Evolutionary conservation across 1,140 invertebrate species (phyloP).

Genomic region (Papilio machaon): DNA sequence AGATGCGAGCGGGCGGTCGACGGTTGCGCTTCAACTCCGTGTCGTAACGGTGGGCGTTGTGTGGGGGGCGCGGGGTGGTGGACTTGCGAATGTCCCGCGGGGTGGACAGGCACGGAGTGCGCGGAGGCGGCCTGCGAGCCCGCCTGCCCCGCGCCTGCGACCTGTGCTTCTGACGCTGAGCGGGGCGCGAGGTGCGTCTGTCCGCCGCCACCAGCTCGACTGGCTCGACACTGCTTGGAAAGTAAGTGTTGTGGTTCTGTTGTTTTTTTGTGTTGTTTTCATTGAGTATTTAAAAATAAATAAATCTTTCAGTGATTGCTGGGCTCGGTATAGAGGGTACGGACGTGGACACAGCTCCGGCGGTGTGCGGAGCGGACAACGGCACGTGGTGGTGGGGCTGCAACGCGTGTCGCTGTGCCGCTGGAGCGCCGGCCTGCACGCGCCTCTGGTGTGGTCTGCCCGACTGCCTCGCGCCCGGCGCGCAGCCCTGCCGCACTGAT

Average conservation of each 20-base stretch:
- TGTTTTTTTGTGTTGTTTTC: neutral
- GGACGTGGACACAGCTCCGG: slow-evolving; percentile 58
- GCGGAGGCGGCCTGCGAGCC: slow-evolving; percentile 85
- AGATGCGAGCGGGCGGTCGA: slow-evolving; percentile 26
- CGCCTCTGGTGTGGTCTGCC: slow-evolving; percentile 92
- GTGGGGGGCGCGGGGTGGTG: slow-evolving; percentile 51
- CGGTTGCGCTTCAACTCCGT: slow-evolving; percentile 22
- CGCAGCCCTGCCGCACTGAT: slow-evolving; percentile 82
- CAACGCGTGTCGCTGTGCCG: slow-evolving; percentile 91
- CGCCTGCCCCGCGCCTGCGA: slow-evolving; percentile 79
- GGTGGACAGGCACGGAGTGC: slow-evolving; percentile 59
- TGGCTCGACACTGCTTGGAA: slow-evolving; percentile 65
- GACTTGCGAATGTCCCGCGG: slow-evolving; percentile 57
- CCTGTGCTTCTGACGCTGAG: slow-evolving; percentile 51
- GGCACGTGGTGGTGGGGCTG: slow-evolving; percentile 88
- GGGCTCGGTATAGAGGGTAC: slow-evolving; percentile 85
- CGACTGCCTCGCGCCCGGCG: slow-evolving; percentile 87
- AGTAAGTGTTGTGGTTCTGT: slow-evolving; percentile 48
- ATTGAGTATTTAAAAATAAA: neutral
- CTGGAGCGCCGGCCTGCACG: slow-evolving; percentile 89
- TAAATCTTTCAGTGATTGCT: slow-evolving; percentile 58
- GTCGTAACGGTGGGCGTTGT: slow-evolving; percentile 48
- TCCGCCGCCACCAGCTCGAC: slow-evolving; percentile 55
- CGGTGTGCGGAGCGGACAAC: slow-evolving; percentile 70
- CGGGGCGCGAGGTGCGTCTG: slow-evolving; percentile 60